Conservation (phyloP, 2,888 invertebrate species). For the Adelognathus sp. region DNA sequence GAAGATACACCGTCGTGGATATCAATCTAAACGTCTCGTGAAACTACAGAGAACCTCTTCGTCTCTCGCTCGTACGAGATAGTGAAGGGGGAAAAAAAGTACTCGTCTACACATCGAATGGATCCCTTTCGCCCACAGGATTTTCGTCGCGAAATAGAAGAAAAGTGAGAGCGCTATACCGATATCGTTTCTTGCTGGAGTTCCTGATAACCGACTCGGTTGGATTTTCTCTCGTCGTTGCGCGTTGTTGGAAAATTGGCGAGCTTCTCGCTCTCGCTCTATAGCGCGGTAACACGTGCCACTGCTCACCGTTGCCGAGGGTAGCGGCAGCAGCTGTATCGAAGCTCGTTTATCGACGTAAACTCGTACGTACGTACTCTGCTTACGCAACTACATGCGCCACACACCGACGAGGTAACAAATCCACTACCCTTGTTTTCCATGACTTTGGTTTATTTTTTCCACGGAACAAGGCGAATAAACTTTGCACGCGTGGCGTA, state of each 20-base stretch:
- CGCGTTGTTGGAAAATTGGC: slow-evolving; percentile 18
- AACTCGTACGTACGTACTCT: slow-evolving; percentile 45
- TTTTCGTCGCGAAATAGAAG: not conserved
- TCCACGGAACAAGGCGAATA: not conserved
- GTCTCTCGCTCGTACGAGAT: not conserved
- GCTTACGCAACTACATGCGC: slow-evolving; percentile 49
- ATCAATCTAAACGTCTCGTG: slow-evolving; percentile 9
- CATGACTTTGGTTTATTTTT: not conserved
- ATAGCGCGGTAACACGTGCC: slow-evolving; percentile 10
- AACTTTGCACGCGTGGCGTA: not conserved
- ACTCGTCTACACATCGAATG: not conserved
- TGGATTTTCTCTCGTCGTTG: slow-evolving; percentile 13
- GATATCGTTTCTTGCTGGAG: not conserved
- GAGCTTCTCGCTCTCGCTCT: no score
- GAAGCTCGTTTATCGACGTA: slow-evolving; percentile 56
- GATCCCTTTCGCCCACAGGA: not conserved
- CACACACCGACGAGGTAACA: not conserved
- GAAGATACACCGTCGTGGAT: not conserved
- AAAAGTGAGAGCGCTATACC: slow-evolving; percentile 13
- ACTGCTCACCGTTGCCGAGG: slow-evolving; percentile 40
- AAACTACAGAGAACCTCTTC: not conserved
- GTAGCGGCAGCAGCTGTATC: slow-evolving; percentile 28
- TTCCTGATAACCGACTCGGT: not conserved
- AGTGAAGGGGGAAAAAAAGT: not conserved
- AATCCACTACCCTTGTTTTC: slow-evolving; percentile 10